phyloP scores from a whole-genome alignment of 2,888 invertebrate genomes.

The Dasysyrphus tricinctus region DNA sequence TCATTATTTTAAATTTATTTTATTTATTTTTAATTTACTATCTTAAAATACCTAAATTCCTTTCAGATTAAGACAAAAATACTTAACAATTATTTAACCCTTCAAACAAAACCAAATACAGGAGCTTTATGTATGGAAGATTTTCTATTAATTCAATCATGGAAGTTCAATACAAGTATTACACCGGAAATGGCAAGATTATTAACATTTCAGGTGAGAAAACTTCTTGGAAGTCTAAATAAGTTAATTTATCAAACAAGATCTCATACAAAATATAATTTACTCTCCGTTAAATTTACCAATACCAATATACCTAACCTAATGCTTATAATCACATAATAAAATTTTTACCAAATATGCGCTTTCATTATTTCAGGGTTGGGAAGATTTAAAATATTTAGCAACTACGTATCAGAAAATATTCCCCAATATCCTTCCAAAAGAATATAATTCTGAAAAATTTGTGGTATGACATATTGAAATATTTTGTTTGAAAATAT shows the following conservation, averaged over 20 bases:
- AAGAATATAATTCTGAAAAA: constrained; percentile 84
- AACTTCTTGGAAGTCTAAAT: no score
- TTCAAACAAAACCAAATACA: constrained; percentile 83
- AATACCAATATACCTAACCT: no score
- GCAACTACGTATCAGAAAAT: constrained; percentile 87
- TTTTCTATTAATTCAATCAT: constrained; percentile 86
- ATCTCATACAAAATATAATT: no score
- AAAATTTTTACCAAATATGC: no score
- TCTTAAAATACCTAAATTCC: not conserved
- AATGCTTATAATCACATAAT: no score
- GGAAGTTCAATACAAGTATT: constrained; percentile 87
- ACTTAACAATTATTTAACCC: constrained; percentile 86
- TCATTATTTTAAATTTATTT: no score
- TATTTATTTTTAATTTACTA: no score
- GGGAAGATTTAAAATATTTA: constrained; percentile 87
- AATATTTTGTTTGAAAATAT: constrained; percentile 66
- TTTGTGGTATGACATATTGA: constrained; percentile 84
- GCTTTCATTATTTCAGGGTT: constrained; percentile 81
- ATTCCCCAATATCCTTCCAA: constrained; percentile 86
- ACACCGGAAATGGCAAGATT: constrained; percentile 85
- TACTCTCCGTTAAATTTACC: no score
- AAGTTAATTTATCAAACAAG: no score
- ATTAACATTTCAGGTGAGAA: constrained; percentile 84
- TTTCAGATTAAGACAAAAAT: constrained; percentile 85
- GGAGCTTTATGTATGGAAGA: constrained; percentile 88